phyloP scores from a whole-genome alignment of 2,888 invertebrate genomes.

The Abrostola triplasia region DNA sequence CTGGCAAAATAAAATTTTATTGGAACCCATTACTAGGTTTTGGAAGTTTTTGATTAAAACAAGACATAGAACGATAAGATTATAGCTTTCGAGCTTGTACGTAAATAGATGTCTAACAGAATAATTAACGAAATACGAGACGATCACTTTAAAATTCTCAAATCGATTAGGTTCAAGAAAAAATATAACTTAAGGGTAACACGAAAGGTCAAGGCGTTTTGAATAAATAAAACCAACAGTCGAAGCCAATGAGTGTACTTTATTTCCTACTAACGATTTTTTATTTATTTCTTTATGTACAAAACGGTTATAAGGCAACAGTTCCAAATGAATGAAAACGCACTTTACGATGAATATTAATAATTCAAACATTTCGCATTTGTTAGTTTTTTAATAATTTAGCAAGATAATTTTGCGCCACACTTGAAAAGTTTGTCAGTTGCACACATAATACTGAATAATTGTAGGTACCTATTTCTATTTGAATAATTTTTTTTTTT shows the following conservation, averaged over 20 bases:
- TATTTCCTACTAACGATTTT: constrained; percentile 83
- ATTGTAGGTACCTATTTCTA: neutral
- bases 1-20: too few relatives aligned
- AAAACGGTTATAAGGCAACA: constrained; percentile 88
- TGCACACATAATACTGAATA: constrained; percentile 32
- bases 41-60: too few relatives aligned
- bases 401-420: constrained; percentile 70
- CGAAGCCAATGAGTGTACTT: constrained; percentile 87
- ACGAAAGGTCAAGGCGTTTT: constrained; percentile 8
- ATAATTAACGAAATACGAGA: neutral
- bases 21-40: too few relatives aligned
- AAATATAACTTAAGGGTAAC: constrained; percentile 6
- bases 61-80: too few relatives aligned
- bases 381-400: constrained; percentile 51
- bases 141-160: neutral
- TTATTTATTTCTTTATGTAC: constrained; percentile 84
- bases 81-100: too few relatives aligned
- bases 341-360: constrained; percentile 68
- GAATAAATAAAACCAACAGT: constrained; percentile 71
- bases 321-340: constrained; percentile 83
- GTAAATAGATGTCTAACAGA: too few relatives aligned
- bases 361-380: constrained; percentile 64
- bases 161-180: neutral
- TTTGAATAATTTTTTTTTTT: neutral
- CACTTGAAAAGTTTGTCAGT: constrained; percentile 51